These are phyloP conservation scores for Pantherophis alleghaniensis DNA, from an alignment of 2,797 vertebrate genomes.

Conservation along the genomic window DNA sequence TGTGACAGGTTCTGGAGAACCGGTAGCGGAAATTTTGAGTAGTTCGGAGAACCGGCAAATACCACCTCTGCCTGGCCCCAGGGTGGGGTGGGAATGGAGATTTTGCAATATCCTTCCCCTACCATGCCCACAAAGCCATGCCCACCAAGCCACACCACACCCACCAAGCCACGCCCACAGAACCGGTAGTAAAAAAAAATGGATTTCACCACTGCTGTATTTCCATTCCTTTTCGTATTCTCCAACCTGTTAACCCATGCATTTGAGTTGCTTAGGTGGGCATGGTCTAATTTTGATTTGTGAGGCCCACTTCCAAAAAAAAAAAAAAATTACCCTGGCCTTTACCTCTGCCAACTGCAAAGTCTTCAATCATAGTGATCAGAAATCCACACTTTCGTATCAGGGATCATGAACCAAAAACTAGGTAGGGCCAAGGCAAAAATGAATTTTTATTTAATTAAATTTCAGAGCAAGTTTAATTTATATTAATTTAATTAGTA, in stretches of 20 bases:
- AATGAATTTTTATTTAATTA: background rate
- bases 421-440: background rate
- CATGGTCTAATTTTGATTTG: background rate
- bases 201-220: no score
- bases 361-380: background rate
- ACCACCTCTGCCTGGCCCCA: no score
- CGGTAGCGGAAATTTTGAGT: no score
- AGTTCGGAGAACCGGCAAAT: no score
- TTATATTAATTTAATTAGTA: background rate
- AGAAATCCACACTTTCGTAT: background rate
- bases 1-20: no score
- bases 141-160: no score
- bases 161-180: no score
- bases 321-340: background rate
- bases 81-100: no score
- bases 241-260: background rate
- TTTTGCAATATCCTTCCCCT: no score
- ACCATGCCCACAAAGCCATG: no score
- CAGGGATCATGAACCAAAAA: background rate
- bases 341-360: background rate
- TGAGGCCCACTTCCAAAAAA: no score
- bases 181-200: no score
- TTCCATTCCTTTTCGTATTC: background rate
- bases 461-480: background rate
- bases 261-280: background rate